Conservation (phyloP, 1,140 invertebrate species). For the Danaus plexippus region DNA sequence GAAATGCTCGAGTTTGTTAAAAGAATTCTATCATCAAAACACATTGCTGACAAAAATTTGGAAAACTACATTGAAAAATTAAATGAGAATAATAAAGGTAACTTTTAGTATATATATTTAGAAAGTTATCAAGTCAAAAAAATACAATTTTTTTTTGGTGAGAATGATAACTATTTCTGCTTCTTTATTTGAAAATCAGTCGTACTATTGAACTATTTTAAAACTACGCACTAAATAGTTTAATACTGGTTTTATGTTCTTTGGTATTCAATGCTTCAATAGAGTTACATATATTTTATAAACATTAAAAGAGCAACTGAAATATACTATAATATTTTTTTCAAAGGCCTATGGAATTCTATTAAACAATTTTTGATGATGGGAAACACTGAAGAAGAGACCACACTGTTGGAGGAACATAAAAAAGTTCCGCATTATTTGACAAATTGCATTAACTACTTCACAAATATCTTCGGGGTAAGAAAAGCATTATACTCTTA, state of each 20-base stretch:
- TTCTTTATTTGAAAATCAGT: too few species aligned
- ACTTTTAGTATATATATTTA: not conserved
- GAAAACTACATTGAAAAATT: conserved; percentile 42
- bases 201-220: too few species aligned
- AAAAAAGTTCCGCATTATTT: conserved; percentile 76
- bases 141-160: too few species aligned
- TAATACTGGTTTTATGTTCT: too few species aligned
- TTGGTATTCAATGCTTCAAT: too few species aligned
- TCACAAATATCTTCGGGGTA: conserved; percentile 77
- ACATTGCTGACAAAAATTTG: conserved; percentile 37
- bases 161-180: too few species aligned
- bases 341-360: conserved; percentile 51
- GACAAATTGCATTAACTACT: conserved; percentile 73
- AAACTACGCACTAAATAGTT: too few species aligned
- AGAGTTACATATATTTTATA: conserved; percentile 8
- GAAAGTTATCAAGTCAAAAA: too few species aligned
- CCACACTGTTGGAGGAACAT: conserved; percentile 74
- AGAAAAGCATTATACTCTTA: conserved; percentile 15
- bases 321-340: conserved; percentile 13
- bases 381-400: conserved; percentile 68
- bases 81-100: conserved; percentile 40
- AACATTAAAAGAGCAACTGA: not conserved
- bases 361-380: conserved; percentile 71
- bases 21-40: conserved; percentile 44
- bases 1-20: conserved; percentile 44